phyloP scores from a whole-genome alignment of 2,797 vertebrate genomes.

The Gephyroberyx darwinii region DNA sequence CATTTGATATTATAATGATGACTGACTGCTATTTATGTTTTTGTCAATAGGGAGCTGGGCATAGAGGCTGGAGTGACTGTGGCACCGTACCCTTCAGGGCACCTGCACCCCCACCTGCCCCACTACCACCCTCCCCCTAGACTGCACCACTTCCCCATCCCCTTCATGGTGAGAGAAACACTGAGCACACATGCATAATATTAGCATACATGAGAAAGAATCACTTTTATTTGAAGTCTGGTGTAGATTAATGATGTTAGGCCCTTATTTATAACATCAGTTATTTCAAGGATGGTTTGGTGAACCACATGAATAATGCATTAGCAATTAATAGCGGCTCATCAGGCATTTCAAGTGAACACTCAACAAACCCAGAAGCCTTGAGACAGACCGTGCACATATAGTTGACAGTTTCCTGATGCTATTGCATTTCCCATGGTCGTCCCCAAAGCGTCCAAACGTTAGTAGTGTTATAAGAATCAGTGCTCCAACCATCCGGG shows the following conservation, averaged over 20 bases:
- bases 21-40: constrained; percentile 22
- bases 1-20: background rate
- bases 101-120: constrained; percentile 94
- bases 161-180: constrained; percentile 90
- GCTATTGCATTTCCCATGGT: constrained; percentile 11
- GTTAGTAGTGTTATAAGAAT: constrained; percentile 3
- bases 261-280: constrained; percentile 67
- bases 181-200: constrained; percentile 60
- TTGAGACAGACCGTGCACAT: constrained; percentile 36
- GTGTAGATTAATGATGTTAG: constrained; percentile 66
- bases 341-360: constrained; percentile 71
- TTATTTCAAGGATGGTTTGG: constrained; percentile 76
- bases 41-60: constrained; percentile 91
- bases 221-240: constrained; percentile 63
- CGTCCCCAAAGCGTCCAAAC: constrained; percentile 19
- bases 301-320: constrained; percentile 77
- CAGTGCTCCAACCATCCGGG: constrained; percentile 1
- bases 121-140: constrained; percentile 96
- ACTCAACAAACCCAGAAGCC: constrained; percentile 62
- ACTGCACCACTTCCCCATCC: constrained; percentile 96
- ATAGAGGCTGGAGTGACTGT: constrained; percentile 96
- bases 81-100: constrained; percentile 92
- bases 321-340: constrained; percentile 69
- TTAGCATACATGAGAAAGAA: constrained; percentile 73
- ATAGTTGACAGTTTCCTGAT: constrained; percentile 28